Evolutionary conservation across 2,797 vertebrate genomes (phyloP), one percentile per base, ranked within the genome.

Genomic region (Bucorvus abyssinicus): DNA sequence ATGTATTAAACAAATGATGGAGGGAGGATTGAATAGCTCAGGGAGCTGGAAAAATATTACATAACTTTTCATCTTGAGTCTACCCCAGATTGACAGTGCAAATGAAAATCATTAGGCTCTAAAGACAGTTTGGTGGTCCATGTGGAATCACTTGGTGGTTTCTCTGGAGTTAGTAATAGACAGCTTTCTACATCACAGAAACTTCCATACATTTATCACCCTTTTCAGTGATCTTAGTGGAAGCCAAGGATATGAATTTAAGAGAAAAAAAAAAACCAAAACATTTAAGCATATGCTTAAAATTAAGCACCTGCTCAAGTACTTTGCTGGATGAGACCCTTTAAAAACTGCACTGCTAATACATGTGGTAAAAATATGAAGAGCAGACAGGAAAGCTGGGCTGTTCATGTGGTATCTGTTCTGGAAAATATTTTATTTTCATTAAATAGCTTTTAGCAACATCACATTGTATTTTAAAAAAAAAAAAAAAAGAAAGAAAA

Each of bases 91-190:
- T 89, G 90, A 88, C 83, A 92, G 81, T 86, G 74, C 78, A 92
- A 96, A 93, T 91, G 93, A 97, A 97, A 97, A 95, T 94, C 88
- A 96, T 97, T 95, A 95, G n/a, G 61, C 68, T 94, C 67, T 82
- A 61, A 95, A 95, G 82, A 92, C 2, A 0, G 71, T 95, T 93
- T 96, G 93, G 95, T 94, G 93, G 94, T 95, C 95, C 94, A 95
- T 93, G 81, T 95, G 94, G 95, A 96, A 97, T 91, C 96, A 95
- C 89, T 96, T 97, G 89, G 95, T 96, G 90, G 94, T 96, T 95
- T 97, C 83, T 94, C 91, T 96, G 76, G 86, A 91, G 79, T 90
- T 94, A 85, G 93, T 95, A 94, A 96, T 89, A 93, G 90, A 97
- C 95, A 90, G 86, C 53, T 94, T 91, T 91, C 84, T 95, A 94